A percentile compares a stretch with the other conserved stretches of the same genome.
Evolutionary conservation across 2,113 vertebrate species (phyloP).

Genomic region (Passerina amoena): DNA sequence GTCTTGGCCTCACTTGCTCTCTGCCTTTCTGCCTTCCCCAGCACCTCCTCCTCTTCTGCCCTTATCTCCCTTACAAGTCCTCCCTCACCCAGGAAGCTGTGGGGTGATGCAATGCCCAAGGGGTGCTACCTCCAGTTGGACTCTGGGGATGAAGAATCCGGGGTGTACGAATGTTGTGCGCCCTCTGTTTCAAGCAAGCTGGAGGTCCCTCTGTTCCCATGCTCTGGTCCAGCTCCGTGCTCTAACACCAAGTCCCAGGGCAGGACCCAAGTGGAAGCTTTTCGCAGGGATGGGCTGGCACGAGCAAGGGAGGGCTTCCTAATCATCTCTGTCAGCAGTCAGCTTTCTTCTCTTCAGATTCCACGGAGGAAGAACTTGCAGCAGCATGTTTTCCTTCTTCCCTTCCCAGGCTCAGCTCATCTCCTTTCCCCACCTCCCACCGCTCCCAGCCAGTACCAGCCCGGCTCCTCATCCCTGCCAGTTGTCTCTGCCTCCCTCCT

Average conservation of each 20-base stretch:
- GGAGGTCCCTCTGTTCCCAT: background rate
- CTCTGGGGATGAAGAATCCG: background rate
- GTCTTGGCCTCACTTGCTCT: constrained; percentile 52
- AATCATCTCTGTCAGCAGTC: constrained; percentile 29
- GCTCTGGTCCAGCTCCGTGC: background rate
- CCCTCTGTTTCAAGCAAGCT: background rate
- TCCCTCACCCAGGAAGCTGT: background rate
- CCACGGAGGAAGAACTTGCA: background rate
- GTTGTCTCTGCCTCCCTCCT: background rate
- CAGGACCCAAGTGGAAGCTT: background rate
- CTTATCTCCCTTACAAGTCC: background rate
- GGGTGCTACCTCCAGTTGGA: background rate
- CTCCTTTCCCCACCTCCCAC: background rate
- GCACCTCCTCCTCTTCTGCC: background rate
- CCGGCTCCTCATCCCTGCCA: background rate
- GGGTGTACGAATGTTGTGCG: background rate
- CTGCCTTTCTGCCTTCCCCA: background rate
- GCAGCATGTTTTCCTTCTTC: constrained; percentile 42
- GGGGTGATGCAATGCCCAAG: background rate
- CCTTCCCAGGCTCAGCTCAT: background rate
- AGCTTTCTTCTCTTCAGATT: background rate
- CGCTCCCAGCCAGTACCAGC: background rate
- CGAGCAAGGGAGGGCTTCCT: background rate
- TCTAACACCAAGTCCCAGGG: background rate
- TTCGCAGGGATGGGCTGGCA: background rate